phyloP scores from a whole-genome alignment of 1,140 invertebrate species.

The Ceratina calcarata region DNA sequence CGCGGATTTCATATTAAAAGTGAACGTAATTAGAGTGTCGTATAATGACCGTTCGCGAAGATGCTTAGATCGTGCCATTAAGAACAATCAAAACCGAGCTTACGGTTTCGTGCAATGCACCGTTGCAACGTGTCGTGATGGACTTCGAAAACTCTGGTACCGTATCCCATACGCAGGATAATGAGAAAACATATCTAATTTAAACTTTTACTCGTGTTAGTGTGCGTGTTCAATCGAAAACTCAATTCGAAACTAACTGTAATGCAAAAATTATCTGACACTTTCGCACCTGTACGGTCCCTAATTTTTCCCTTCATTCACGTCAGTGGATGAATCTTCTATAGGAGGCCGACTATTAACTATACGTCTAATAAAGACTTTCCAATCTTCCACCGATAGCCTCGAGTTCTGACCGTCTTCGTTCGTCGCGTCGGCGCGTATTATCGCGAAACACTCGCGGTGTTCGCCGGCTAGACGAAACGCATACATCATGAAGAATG shows the following conservation, averaged over 20 bases:
- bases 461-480: slow-evolving; percentile 46
- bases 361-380: slow-evolving; percentile 55
- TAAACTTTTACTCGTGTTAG: no score
- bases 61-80: not conserved
- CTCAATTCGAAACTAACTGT: no score
- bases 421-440: slow-evolving; percentile 28
- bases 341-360: slow-evolving; percentile 8
- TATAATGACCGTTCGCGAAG: slow-evolving; percentile 6
- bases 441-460: slow-evolving; percentile 45
- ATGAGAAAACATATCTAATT: no score
- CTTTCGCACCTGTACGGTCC: no score
- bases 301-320: no score
- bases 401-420: slow-evolving; percentile 47
- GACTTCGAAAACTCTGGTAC: not conserved
- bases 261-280: no score
- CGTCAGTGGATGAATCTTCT: no score
- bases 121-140: not conserved
- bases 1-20: not conserved
- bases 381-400: slow-evolving; percentile 48
- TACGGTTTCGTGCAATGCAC: not conserved
- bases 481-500: slow-evolving; percentile 54
- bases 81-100: slow-evolving; percentile 5
- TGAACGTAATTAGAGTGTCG: slow-evolving; percentile 14
- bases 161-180: not conserved
- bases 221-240: no score